Conservation (phyloP, 2,888 invertebrate genomes). For the Anthophora plumipes region DNA sequence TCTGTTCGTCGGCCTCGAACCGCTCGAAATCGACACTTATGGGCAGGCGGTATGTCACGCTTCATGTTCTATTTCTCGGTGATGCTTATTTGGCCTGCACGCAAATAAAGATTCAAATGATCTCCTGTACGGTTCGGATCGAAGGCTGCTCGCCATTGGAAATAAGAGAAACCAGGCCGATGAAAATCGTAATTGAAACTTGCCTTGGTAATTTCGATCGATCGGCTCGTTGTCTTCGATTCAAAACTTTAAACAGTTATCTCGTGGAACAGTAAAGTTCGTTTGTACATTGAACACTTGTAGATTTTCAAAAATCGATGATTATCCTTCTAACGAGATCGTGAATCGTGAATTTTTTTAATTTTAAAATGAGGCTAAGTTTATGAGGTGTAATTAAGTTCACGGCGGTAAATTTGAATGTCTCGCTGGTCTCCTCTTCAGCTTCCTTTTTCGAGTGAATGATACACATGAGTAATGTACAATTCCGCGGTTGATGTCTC, state of each 20-base stretch:
- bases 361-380: no score
- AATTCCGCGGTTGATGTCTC: neutral
- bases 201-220: neutral
- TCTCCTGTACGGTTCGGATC: neutral
- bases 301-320: no score
- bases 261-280: neutral
- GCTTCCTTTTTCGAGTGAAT: no score
- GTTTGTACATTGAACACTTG: no score
- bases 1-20: constrained; percentile 42
- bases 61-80: constrained; percentile 63
- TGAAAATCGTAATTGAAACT: constrained; percentile 24
- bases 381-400: no score
- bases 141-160: neutral
- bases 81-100: constrained; percentile 34
- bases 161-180: constrained; percentile 28
- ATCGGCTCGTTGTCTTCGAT: no score
- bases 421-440: no score
- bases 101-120: constrained; percentile 45
- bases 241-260: no score
- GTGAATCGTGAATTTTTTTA: no score
- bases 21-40: constrained; percentile 60
- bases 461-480: neutral
- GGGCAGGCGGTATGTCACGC: constrained; percentile 52
- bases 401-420: no score
- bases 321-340: no score